Conservation (phyloP, 2,113 vertebrate species). For the Cyprinus carpio region DNA sequence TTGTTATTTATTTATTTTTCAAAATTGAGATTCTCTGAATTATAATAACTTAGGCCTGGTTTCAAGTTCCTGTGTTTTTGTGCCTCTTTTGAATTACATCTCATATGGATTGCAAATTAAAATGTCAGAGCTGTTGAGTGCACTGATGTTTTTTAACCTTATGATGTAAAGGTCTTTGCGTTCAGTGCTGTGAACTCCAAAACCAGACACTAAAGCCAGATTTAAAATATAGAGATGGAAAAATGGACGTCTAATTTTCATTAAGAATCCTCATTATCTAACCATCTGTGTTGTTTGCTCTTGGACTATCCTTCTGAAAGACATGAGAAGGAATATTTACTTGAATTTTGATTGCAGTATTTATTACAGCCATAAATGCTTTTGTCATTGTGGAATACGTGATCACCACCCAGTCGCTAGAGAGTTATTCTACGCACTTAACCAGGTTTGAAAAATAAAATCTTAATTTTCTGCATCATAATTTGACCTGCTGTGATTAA, state of each 20-base stretch:
- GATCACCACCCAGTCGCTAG: constrained; percentile 19
- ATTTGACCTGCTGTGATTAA: constrained; percentile 68
- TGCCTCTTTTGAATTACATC: constrained; percentile 12
- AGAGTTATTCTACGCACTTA: constrained; percentile 24
- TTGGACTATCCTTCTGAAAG: background rate
- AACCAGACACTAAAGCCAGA: background rate
- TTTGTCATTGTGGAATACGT: constrained; percentile 28
- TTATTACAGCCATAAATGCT: constrained; percentile 31
- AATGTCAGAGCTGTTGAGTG: background rate
- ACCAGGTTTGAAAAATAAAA: constrained; percentile 50
- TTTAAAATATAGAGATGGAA: background rate
- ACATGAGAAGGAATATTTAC: background rate
- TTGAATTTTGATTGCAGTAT: constrained; percentile 12
- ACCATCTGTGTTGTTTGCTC: background rate
- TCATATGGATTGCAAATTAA: background rate
- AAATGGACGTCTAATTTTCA: background rate
- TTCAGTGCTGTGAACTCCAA: background rate
- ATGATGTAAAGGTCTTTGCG: background rate
- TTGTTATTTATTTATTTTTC: background rate
- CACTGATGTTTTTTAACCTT: constrained; percentile 2
- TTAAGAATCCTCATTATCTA: background rate
- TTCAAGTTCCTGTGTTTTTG: constrained; percentile 7
- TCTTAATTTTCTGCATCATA: constrained; percentile 65
- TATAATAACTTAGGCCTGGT: background rate
- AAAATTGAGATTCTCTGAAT: background rate